Evolutionary conservation across 2,797 vertebrate genomes (phyloP).

Genomic region (Gobio occitaniae): DNA sequence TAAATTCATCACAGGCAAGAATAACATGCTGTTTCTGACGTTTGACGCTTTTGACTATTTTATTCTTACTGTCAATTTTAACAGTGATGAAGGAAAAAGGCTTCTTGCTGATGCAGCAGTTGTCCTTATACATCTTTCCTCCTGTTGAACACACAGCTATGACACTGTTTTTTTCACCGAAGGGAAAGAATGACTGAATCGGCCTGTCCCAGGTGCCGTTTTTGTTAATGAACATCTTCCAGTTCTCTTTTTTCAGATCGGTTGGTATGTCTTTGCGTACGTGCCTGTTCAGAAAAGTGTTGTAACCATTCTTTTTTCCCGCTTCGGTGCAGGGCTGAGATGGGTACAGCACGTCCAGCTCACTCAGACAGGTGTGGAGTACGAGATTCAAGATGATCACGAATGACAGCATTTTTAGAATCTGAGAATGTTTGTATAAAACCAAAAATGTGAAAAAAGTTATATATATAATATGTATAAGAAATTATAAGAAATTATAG

Average conservation of each 20-base stretch:
- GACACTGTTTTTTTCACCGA: neutral
- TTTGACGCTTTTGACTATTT: neutral
- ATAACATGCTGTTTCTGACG: slow-evolving; percentile 29
- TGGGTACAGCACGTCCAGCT: neutral
- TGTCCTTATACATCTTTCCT: neutral
- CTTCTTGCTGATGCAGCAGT: slow-evolving; percentile 49
- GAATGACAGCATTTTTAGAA: neutral
- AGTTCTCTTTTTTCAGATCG: neutral
- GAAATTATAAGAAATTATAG: neutral
- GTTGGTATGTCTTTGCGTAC: neutral
- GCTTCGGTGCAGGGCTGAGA: slow-evolving; percentile 21
- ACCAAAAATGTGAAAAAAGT: neutral
- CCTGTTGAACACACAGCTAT: slow-evolving; percentile 27
- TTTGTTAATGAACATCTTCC: slow-evolving; percentile 29
- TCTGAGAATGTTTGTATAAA: neutral
- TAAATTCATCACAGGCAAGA: slow-evolving; percentile 36
- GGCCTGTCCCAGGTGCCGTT: neutral
- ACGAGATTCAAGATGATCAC: neutral
- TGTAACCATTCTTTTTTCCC: rapidly evolving
- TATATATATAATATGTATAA: neutral
- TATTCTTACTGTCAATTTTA: neutral
- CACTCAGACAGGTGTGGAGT: neutral
- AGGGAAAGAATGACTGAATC: slow-evolving; percentile 49
- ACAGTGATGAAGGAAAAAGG: slow-evolving; percentile 34
- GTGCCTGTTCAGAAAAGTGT: slow-evolving; percentile 8